Conservation (phyloP, 2,888 invertebrate genomes). For the Aporophyla lueneburgensis region DNA sequence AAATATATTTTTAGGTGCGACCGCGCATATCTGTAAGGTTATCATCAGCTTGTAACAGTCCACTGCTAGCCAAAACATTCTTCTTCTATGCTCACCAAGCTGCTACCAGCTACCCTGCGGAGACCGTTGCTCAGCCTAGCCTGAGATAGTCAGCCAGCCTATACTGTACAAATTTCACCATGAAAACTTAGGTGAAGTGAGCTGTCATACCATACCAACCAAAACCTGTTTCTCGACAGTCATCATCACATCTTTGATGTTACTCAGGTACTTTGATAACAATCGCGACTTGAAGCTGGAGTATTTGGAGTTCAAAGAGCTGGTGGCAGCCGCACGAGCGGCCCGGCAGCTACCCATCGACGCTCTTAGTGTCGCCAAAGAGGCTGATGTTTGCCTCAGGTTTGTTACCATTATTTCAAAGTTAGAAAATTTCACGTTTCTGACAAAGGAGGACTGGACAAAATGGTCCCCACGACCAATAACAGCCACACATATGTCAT, state of each 20-base stretch:
- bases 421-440: background rate
- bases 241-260: background rate
- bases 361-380: constrained; percentile 88
- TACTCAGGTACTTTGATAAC: constrained; percentile 90
- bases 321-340: constrained; percentile 90
- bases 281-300: constrained; percentile 89
- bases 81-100: background rate
- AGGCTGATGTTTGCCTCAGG: constrained; percentile 86
- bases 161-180: too few relatives aligned
- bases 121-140: background rate
- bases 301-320: constrained; percentile 91
- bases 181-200: too few relatives aligned
- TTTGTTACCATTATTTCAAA: constrained; percentile 42
- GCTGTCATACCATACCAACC: too few relatives aligned
- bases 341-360: constrained; percentile 89
- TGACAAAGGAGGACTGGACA: too few relatives aligned
- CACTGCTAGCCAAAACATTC: background rate
- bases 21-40: background rate
- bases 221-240: background rate
- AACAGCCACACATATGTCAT: too few relatives aligned
- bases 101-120: background rate
- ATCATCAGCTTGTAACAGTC: background rate
- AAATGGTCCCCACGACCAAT: too few relatives aligned
- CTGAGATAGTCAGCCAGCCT: background rate
- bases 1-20: constrained; percentile 92